Percentiles rank a stretch among this genome's conserved stretches.
Evolutionary conservation across 2,113 vertebrate genomes (phyloP).

Genomic region (Ia io): DNA sequence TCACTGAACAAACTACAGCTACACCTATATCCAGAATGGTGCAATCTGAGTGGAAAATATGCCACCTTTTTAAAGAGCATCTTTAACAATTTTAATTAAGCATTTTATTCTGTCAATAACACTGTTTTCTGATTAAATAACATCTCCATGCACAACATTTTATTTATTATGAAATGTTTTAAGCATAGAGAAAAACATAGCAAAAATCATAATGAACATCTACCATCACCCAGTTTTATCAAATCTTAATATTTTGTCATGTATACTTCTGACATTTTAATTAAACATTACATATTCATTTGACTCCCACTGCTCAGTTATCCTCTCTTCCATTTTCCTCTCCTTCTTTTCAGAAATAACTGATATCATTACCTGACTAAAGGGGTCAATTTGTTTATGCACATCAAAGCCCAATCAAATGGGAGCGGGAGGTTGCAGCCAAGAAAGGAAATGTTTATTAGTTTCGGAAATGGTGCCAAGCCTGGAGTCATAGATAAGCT

Average conservation of each 20-base stretch:
- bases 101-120: slow-evolving; percentile 14
- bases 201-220: neutral
- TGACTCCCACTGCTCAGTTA: neutral
- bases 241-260: neutral
- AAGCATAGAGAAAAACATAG: neutral
- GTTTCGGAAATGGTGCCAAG: neutral
- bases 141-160: neutral
- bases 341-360: neutral
- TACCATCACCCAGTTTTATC: neutral
- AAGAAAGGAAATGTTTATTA: neutral
- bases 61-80: neutral
- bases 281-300: neutral
- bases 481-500: neutral
- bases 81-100: slow-evolving; percentile 49
- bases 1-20: slow-evolving; percentile 26
- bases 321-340: neutral
- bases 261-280: neutral
- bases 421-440: neutral
- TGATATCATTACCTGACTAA: neutral
- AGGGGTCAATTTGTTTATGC: neutral
- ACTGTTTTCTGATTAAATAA: neutral
- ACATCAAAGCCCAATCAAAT: neutral
- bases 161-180: neutral
- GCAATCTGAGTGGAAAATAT: neutral
- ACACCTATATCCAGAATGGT: neutral